phyloP scores from a whole-genome alignment of 2,888 invertebrate genomes.

The Acronicta psi region DNA sequence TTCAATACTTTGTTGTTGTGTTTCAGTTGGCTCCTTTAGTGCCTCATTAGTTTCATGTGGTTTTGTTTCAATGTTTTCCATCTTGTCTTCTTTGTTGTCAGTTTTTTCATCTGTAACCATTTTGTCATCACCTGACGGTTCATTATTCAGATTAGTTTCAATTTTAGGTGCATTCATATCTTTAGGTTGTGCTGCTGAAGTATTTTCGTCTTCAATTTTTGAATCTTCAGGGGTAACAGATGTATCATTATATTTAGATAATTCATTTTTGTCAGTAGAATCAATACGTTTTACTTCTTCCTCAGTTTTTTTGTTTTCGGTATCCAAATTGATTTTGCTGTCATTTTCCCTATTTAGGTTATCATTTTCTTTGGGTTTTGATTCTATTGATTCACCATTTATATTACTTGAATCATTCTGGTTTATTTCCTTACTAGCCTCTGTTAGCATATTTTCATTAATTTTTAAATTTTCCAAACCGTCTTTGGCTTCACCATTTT shows the following conservation, averaged over 20 bases:
- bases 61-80: slow-evolving; percentile 4
- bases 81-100: slow-evolving; percentile 1
- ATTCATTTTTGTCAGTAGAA: slow-evolving; percentile 13
- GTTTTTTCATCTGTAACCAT: background rate
- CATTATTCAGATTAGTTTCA: slow-evolving; percentile 4
- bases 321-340: slow-evolving; percentile 13
- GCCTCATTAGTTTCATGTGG: slow-evolving; percentile 4
- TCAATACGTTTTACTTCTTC: slow-evolving; percentile 17
- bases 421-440: slow-evolving; percentile 9
- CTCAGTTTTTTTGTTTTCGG: slow-evolving; percentile 8
- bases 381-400: slow-evolving; percentile 13
- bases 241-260: slow-evolving; percentile 2
- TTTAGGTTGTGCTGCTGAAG: slow-evolving; percentile 4
- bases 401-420: slow-evolving; percentile 2
- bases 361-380: slow-evolving; percentile 10
- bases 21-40: slow-evolving; percentile 14
- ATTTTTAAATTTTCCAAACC: background rate
- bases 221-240: slow-evolving; percentile 1
- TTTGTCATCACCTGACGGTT: slow-evolving; percentile 5
- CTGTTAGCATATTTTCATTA: slow-evolving; percentile 12
- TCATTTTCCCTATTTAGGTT: slow-evolving; percentile 3
- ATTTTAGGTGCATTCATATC: slow-evolving; percentile 1
- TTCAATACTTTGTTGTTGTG: slow-evolving; percentile 15
- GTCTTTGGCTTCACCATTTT: background rate
- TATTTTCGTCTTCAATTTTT: background rate